Evolutionary conservation across 1,140 invertebrate genomes (phyloP).

Genomic region (Sarcophaga bullata): DNA sequence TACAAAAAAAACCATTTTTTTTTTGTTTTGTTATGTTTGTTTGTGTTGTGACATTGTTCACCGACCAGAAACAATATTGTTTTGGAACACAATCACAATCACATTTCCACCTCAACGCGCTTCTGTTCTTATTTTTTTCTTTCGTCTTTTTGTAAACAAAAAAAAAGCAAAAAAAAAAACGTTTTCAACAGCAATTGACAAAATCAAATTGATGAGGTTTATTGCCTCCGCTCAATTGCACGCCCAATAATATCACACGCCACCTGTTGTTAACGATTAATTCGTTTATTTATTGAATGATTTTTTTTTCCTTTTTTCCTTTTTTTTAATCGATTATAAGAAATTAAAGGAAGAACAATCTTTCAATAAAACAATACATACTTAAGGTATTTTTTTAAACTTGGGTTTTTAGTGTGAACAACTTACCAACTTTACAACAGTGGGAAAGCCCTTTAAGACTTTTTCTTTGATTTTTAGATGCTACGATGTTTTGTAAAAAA

Average conservation of each 20-base stretch:
- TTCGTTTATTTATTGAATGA: not conserved
- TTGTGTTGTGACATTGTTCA: slow-evolving; percentile 34
- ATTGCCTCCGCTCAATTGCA: too few relatives aligned
- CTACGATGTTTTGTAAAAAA: too few relatives aligned
- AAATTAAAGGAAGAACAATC: not conserved
- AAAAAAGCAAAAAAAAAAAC: too few relatives aligned
- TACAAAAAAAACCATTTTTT: slow-evolving; percentile 35
- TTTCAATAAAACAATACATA: too few relatives aligned
- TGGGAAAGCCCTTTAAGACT: too few relatives aligned
- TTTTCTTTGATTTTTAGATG: too few relatives aligned
- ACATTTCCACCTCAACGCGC: slow-evolving; percentile 22
- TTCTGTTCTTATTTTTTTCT: not conserved
- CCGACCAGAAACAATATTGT: slow-evolving; percentile 32
- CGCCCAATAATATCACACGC: not conserved
- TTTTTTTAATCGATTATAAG: not conserved
- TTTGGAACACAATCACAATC: slow-evolving; percentile 25
- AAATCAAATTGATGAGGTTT: too few relatives aligned
- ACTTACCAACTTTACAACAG: too few relatives aligned
- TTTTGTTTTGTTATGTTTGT: slow-evolving; percentile 29
- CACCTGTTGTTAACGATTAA: slow-evolving; percentile 29
- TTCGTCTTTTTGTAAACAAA: too few relatives aligned
- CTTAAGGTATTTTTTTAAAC: too few relatives aligned
- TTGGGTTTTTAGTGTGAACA: too few relatives aligned
- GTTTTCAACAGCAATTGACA: too few relatives aligned
- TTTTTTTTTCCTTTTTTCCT: slow-evolving; percentile 14